These are phyloP conservation scores for Psammodynastes pulverulentus DNA, from an alignment of 2,113 vertebrate genomes.

Conservation along the genomic window DNA sequence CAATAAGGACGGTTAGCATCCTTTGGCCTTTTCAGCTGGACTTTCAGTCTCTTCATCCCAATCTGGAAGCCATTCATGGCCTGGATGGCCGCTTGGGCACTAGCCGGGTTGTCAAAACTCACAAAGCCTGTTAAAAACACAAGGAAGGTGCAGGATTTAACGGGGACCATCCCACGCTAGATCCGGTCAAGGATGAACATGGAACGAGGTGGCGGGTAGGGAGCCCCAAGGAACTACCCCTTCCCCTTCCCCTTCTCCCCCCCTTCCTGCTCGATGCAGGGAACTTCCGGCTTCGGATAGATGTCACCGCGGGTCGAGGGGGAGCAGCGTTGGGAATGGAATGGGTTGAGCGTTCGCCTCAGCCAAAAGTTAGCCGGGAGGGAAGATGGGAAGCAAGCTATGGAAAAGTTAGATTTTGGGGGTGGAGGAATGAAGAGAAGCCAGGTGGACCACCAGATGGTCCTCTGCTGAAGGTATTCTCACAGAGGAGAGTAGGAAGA, in stretches of 20 bases:
- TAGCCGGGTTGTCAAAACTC: slow-evolving; percentile 99
- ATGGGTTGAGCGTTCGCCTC: background rate
- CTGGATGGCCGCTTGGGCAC: slow-evolving; percentile 98
- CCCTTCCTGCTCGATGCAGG: too few species aligned
- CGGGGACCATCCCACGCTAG: slow-evolving; percentile 48
- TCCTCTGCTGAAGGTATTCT: background rate
- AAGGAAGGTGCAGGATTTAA: slow-evolving; percentile 72
- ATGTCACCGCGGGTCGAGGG: too few species aligned
- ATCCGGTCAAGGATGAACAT: slow-evolving; percentile 59
- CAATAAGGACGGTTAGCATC: slow-evolving; percentile 98
- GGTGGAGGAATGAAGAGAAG: background rate
- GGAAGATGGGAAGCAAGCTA: background rate
- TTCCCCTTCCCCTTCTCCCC: slow-evolving; percentile 29
- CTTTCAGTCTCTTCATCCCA: slow-evolving; percentile 99
- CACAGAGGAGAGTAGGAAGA: background rate
- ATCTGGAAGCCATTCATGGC: slow-evolving; percentile 99
- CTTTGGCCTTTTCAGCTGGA: slow-evolving; percentile 99
- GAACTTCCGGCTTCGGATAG: background rate
- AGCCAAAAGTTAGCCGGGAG: background rate
- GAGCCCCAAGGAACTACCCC: slow-evolving; percentile 28
- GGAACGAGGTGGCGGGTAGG: background rate
- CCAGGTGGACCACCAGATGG: too few species aligned
- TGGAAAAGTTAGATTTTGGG: background rate
- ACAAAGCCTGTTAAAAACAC: slow-evolving; percentile 92
- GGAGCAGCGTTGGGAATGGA: background rate